Percentiles rank a stretch among this genome's conserved stretches.
These are phyloP conservation scores for Puntigrus tetrazona DNA, from an alignment of 2,113 vertebrate species.

Conservation along the genomic window DNA sequence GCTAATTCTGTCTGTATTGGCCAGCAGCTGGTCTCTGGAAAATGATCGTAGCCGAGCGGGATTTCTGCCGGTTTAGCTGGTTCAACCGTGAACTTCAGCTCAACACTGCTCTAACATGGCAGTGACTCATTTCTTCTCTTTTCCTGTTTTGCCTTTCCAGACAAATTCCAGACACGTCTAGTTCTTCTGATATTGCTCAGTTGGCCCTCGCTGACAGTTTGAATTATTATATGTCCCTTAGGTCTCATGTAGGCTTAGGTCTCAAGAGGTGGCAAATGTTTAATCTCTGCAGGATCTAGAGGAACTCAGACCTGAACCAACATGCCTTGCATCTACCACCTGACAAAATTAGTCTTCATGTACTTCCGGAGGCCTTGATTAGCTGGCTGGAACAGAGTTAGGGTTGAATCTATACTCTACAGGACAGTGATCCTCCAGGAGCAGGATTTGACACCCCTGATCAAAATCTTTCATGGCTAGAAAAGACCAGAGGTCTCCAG, in stretches of 20 bases:
- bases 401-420: too few species aligned
- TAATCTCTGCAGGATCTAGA: background rate
- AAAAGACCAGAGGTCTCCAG: background rate
- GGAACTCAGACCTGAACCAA: too few species aligned
- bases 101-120: conserved; percentile 1
- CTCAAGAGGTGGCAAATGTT: background rate
- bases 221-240: background rate
- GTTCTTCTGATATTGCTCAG: conserved; percentile 9
- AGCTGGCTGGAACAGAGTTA: too few species aligned
- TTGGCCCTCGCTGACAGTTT: background rate
- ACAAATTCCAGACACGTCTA: conserved; percentile 36
- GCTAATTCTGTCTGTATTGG: background rate
- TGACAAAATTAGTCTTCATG: too few species aligned
- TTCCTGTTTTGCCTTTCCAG: conserved; percentile 40
- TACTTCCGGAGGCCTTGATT: too few species aligned
- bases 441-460: too few species aligned
- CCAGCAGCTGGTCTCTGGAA: conserved; percentile 24
- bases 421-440: too few species aligned
- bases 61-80: conserved; percentile 38
- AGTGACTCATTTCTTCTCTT: conserved; percentile 32
- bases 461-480: background rate
- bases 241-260: background rate
- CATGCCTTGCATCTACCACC: too few species aligned
- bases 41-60: conserved; percentile 10
- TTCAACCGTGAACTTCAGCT: conserved; percentile 41